Conservation (phyloP, 2,113 vertebrate species). For the Spermophilus dauricus region DNA sequence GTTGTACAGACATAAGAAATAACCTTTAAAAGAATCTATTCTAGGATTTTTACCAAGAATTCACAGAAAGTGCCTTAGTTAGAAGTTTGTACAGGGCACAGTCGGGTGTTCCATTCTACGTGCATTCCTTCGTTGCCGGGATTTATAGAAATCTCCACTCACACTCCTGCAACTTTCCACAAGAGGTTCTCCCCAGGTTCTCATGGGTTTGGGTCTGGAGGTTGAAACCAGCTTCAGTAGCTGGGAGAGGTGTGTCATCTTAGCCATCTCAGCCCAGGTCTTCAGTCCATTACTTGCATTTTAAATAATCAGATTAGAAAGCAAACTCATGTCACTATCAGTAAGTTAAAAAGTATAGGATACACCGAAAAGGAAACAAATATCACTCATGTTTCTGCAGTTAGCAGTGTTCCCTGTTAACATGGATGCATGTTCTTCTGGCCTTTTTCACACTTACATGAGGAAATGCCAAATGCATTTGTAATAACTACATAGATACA, state of each 20-base stretch:
- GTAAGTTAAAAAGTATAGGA: neutral
- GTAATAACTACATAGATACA: neutral
- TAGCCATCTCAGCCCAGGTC: slow-evolving; percentile 15
- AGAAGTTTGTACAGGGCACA: neutral
- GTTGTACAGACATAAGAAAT: neutral
- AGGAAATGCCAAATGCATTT: neutral
- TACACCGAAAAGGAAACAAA: neutral
- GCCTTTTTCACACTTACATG: neutral
- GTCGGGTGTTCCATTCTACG: neutral
- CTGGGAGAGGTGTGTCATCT: neutral
- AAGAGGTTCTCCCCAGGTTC: neutral
- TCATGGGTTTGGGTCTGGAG: neutral
- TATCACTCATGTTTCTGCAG: neutral
- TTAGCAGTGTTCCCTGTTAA: neutral
- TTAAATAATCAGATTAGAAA: neutral
- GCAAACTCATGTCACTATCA: neutral
- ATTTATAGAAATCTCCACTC: neutral
- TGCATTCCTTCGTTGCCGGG: neutral
- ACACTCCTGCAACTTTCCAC: neutral
- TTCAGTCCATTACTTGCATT: neutral
- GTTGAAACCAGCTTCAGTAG: neutral
- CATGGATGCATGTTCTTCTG: neutral
- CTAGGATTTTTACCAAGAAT: neutral
- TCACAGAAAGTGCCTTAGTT: neutral
- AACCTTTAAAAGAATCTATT: neutral